Base-by-base conservation (phyloP, 2,113 vertebrate species). In the Notothenia rossii region DNA sequence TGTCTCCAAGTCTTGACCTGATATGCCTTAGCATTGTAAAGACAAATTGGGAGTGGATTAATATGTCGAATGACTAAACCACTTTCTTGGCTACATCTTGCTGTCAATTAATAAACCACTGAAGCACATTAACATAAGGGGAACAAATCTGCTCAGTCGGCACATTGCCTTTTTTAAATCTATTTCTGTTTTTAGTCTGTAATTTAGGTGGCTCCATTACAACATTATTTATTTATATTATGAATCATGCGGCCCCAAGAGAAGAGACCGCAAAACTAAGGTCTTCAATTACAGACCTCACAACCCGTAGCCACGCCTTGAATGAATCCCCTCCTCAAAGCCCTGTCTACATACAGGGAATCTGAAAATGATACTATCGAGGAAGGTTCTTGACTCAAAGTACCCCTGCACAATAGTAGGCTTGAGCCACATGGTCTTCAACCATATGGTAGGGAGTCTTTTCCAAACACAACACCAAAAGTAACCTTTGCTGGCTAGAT, bases 221-320 rank as follows among this genome's bases (percentile, higher is more conserved):
- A 91, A 88, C 68, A 91, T 92, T 94, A 93, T 93, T 94, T 95
- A 94, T 95, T 94, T 93, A 94, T 82, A 90, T 93, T 93, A 89
- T 88, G 89, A 94, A 93, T 93, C 90, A 90, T 90, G 88, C 68
- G 64, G 91, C 92, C 88, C 82, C 67, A 81, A 84, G 68, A 92
- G 75, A 80, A 91, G 65, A 86, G 93, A 92, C 93, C 92, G 83
- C 91, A 88, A 86, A 90, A 89, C 88, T 85, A 85, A 2, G 86
- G 88, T 87, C 91, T 91, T 93, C 89, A 95, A 94, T 95, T 95
- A 94, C 76, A 91, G 91, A 93, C 89, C 89, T 89, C 88, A 88
- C 83, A 77, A 91, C 51, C 86, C 60, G 72, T 85, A 83, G 83
- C 87, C 91, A 90, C 91, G 88, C 90, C 92, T 90, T 50, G n/a